These are phyloP conservation scores for Parauchenoglanis ngamensis DNA, from an alignment of 2,797 vertebrate genomes.

Conservation along the genomic window DNA sequence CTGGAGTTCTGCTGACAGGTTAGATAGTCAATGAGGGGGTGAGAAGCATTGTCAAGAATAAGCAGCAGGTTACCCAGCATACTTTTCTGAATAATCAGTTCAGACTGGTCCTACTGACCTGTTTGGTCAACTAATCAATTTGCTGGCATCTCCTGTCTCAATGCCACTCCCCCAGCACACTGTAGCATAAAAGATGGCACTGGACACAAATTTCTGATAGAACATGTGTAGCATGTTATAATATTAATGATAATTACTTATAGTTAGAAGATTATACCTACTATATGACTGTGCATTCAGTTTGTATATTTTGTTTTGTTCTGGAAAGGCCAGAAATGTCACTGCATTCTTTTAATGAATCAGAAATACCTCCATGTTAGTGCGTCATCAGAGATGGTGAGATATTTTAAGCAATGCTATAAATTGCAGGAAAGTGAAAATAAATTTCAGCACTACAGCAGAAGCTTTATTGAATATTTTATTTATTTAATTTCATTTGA, in stretches of 20 bases:
- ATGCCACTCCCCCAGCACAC: not conserved
- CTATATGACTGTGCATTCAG: not conserved
- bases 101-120: not conserved
- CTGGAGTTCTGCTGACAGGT: no score
- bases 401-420: not conserved
- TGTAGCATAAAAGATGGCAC: not conserved
- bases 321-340: not conserved
- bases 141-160: not conserved
- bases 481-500: not conserved
- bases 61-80: not conserved
- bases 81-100: not conserved
- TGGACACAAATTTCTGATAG: no score
- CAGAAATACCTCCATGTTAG: not conserved
- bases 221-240: not conserved
- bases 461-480: not conserved
- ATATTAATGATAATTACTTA: no score
- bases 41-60: not conserved
- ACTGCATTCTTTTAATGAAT: not conserved
- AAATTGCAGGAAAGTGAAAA: not conserved
- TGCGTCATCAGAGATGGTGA: not conserved
- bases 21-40: not conserved
- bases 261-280: not conserved
- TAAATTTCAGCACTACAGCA: not conserved
- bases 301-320: not conserved
- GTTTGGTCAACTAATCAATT: not conserved